Evolutionary conservation across 1,140 invertebrate genomes (phyloP), one percentile per base, ranked within the genome.

Genomic region (Papilio xuthus): DNA sequence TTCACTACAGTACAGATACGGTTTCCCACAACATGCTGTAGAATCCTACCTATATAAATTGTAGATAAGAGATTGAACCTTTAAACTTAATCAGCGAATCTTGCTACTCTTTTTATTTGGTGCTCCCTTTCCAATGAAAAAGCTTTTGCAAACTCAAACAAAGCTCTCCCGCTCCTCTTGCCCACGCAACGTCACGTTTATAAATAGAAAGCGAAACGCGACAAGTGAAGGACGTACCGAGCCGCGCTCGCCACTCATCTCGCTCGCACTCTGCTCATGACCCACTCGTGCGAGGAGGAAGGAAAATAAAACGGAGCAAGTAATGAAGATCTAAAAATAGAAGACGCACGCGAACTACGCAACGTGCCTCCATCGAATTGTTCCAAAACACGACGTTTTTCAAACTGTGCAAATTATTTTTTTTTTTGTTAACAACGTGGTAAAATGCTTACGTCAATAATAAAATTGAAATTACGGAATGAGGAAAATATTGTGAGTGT

Each of bases 141-240:
- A 47, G 41, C 41, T 42, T 42, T 42, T 23, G 41, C 37, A 28
- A 42, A 72, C 20, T 9, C 41, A 72, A 41, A 85, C 83, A 86
- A 84, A 83, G 81, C 80, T 44, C 79, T 71, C 79, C 79, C 44
- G 77, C 50, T 71, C 67, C 80, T 76, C 77, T 78, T 80, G 78
- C 82, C 78, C 83, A 78, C 83, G 79, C 83, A 56, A 78, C 79
- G 28, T 73, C 81, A 70, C 18, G 13, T 80, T 74, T 88, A 89
- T 84, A 90, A 90, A 89, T 90, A 92, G 89, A 88, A 82, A 82
- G 80, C 84, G 79, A 84, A 79, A 81, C 83, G 81, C 86, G 86
- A 90, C 89, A 92, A 90, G 84, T 91, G 90, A 92, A 92, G 90
- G 90, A 89, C 90, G 89, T 82, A 81, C 81, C 83, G 79, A 83